Evolutionary conservation across 2,888 invertebrate genomes (phyloP).

Genomic region (Leucoptera coffeella): DNA sequence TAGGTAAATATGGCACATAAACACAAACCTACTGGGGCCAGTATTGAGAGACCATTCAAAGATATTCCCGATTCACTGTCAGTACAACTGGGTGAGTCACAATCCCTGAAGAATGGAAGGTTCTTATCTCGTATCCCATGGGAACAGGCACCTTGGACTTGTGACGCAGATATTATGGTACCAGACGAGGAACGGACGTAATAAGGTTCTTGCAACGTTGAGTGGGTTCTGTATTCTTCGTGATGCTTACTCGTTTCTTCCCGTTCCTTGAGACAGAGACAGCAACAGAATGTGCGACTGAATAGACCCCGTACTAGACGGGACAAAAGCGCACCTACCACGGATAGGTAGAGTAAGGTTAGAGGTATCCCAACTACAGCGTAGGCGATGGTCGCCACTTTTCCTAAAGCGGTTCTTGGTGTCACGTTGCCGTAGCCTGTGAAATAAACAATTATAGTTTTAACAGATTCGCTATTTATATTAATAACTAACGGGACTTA

Average conservation of each 20-base stretch:
- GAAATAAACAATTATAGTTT: no score
- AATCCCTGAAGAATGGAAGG: slow-evolving; percentile 37
- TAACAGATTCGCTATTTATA: no score
- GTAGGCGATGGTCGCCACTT: slow-evolving; percentile 85
- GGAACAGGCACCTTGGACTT: slow-evolving; percentile 35
- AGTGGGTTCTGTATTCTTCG: slow-evolving; percentile 59
- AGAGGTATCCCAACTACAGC: slow-evolving; percentile 84
- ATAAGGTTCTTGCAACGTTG: slow-evolving; percentile 64
- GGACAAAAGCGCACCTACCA: slow-evolving; percentile 79
- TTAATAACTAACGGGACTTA: no score
- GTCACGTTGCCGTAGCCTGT: slow-evolving; percentile 91
- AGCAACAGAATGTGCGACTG: slow-evolving; percentile 76
- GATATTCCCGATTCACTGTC: slow-evolving; percentile 65
- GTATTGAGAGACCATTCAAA: slow-evolving; percentile 67
- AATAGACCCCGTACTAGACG: slow-evolving; percentile 76
- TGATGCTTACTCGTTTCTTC: slow-evolving; percentile 70
- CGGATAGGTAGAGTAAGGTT: slow-evolving; percentile 80
- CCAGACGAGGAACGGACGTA: slow-evolving; percentile 56
- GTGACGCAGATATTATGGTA: slow-evolving; percentile 45
- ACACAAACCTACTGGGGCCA: slow-evolving; percentile 86
- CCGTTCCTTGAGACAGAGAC: slow-evolving; percentile 74
- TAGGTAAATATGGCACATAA: slow-evolving; percentile 86
- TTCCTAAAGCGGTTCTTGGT: slow-evolving; percentile 84
- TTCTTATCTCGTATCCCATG: slow-evolving; percentile 41
- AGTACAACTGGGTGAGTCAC: slow-evolving; percentile 54